A percentile compares a stretch with the other conserved stretches of the same genome.
Evolutionary conservation across 2,113 vertebrate species (phyloP).

Genomic region (Vicugna pacos): DNA sequence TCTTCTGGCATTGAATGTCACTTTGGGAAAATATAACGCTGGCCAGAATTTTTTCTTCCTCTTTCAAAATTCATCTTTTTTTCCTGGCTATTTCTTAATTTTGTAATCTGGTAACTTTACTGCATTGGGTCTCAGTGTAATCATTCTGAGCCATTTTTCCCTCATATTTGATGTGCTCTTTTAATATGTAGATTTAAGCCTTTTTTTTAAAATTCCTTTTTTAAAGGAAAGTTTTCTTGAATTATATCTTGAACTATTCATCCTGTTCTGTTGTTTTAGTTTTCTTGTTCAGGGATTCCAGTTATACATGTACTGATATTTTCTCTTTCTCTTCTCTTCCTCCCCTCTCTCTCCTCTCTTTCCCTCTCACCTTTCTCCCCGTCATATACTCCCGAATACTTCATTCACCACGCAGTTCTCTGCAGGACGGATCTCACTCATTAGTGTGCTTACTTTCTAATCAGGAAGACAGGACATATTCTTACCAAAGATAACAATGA

Average conservation of each 20-base stretch:
- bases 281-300: constrained; percentile 29
- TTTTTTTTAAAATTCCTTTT: neutral
- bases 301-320: neutral
- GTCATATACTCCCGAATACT: neutral
- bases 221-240: neutral
- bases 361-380: neutral
- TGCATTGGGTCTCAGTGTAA: neutral
- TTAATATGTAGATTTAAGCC: neutral
- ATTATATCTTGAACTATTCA: neutral
- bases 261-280: constrained; percentile 6
- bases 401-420: neutral
- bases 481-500: neutral
- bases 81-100: neutral
- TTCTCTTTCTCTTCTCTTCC: neutral
- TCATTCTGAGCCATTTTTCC: neutral
- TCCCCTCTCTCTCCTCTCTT: neutral
- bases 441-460: neutral
- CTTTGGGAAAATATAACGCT: neutral
- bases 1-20: neutral
- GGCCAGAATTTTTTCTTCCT: neutral
- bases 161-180: neutral
- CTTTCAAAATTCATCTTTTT: neutral
- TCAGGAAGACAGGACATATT: neutral
- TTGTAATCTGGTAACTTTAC: neutral
- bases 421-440: neutral